Base-by-base conservation (phyloP, 2,113 vertebrate species). In the Stictonetta naevosa region DNA sequence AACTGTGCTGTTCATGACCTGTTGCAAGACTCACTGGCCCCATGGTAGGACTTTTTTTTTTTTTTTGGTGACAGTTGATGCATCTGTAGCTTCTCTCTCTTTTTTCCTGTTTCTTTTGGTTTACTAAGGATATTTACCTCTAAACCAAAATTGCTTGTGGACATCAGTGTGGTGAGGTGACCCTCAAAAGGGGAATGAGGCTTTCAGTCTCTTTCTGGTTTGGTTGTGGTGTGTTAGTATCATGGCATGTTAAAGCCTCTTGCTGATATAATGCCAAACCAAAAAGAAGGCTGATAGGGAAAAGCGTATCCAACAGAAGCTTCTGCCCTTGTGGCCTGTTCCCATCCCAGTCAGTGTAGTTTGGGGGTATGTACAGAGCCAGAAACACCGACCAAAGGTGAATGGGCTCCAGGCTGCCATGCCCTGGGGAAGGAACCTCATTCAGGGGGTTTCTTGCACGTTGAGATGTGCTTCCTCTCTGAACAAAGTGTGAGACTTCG, bases 371-470 rank as follows among this genome's bases (percentile, higher is more conserved):
- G 36, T 79, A 71, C 52, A 50, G 77, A 77, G 36, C 59, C 71
- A 86, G 74, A 38, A 55, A 52, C 18, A 8, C 53, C 38, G 44
- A 48, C 18, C 18, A 31, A 34, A 60, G 44, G 10, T 33, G 13
- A 67, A 2, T 0, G 0, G 68, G 48, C 59, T 80, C 52, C 36
- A 64, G 56, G 38, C 52, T 93, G 31, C 23, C 7, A 0, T 26
- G 22, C 6, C 56, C n/a, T 38, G 56, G 26, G 55, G 34, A 83
- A 84, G 42, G 18, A 88, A 26, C 36, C 19, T 59, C 0, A 0
- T 72, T 53, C 13, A 21, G 48, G 62, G n/a, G 8, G 4, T 21
- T 77, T 72, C 74, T 91, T 16, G 10, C 0, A 3, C 0, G 0
- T 20, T 33, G 40, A n/a, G 46, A 56, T 3, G 3, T 62, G 60